Base-by-base conservation (phyloP, 92 coral and sea anemone genomes). In the Epizoanthus illoricatus region DNA sequence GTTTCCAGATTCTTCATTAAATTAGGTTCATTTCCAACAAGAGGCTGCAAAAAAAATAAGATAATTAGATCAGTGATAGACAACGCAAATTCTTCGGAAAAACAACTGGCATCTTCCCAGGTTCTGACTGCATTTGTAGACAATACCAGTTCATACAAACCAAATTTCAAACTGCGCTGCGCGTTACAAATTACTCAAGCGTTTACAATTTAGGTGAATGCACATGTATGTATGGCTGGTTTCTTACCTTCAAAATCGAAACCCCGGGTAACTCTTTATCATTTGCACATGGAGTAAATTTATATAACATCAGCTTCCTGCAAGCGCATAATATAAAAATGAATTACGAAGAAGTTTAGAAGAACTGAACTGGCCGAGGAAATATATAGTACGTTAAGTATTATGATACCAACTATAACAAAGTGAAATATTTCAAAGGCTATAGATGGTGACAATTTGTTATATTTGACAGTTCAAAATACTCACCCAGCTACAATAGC, bases 1-100 rank as follows among this genome's bases (percentile, higher is more conserved):
- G 94, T 88, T 87, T 97, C 90, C 6, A 97, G 90, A 76, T 97
- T 97, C 80, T 85, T 91, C 71, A 90, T 80, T 21, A 93, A 87
- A 68, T 97, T 92, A 11, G 95, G 93, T 54, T 97, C 99, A 39
- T 88, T 95, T 10, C 99, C 99, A 23, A 93, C 97, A 59, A 97
- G 88, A 52, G 99, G 99, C 99, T 97, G 81, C 21, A 66, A 60
- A 76, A 62, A 43, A 40, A 76, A 55, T 47, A 7, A 19, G 57
- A 54, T 11, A 54, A 49, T 15, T 54, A 21, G n/a, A 33, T 56
- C 21, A 36, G 71, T 33, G 36, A n/a, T n/a, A 63, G 62, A 24
- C 24, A 15, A 39, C 52, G 19, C 1, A 52, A 73, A 24, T 59
- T 43, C 52, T 10, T 28, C 9, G 17, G 7, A 55, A 2, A 60